Conservation (phyloP, 2,888 invertebrate genomes). For the Polydrusus cervinus region DNA sequence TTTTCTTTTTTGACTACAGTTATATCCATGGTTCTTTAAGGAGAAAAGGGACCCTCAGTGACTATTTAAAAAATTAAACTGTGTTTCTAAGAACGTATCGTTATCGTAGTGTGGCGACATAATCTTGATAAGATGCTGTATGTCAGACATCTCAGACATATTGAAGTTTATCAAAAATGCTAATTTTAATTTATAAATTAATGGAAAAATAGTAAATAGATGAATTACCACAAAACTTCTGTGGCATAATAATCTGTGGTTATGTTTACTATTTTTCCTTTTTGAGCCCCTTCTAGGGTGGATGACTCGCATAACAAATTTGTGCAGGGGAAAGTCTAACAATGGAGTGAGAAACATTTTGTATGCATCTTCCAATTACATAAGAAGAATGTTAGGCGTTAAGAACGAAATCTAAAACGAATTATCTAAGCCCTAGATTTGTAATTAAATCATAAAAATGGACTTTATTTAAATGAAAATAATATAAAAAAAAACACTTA, state of each 20-base stretch:
- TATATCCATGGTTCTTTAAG: constrained; percentile 39
- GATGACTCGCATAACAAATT: constrained; percentile 55
- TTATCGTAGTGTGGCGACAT: background rate
- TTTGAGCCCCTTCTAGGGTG: constrained; percentile 40
- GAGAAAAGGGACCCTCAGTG: background rate
- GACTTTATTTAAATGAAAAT: background rate
- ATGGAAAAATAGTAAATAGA: background rate
- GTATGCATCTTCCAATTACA: background rate
- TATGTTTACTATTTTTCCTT: constrained; percentile 29
- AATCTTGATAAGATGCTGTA: background rate
- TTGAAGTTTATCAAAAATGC: constrained; percentile 1
- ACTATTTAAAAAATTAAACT: background rate
- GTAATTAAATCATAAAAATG: background rate
- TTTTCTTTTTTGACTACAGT: constrained; percentile 39
- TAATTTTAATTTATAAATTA: background rate
- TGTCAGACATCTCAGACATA: constrained; percentile 19
- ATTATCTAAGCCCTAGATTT: background rate
- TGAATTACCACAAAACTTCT: no score
- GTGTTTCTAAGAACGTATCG: background rate
- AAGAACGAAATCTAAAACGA: background rate
- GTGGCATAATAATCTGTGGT: background rate
- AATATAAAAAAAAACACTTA: constrained; percentile 48
- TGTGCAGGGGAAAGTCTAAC: constrained; percentile 54
- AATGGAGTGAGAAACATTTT: constrained; percentile 5
- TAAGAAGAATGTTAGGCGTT: background rate